Conservation (phyloP, 2,888 invertebrate species). For the Xanthostigma xanthostigma region DNA sequence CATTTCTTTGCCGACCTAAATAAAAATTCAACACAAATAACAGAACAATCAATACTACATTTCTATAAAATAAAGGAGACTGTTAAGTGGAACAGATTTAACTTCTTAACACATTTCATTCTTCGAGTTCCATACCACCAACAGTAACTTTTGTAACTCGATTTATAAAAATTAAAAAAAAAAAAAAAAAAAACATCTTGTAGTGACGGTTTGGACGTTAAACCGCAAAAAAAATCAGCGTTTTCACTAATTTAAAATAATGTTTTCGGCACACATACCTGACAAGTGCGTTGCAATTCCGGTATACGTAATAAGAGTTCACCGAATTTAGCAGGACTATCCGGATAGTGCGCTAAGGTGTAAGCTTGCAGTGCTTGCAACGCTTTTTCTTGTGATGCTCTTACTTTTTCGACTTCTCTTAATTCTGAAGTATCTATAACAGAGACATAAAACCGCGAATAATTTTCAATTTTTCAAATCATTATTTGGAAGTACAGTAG, state of each 20-base stretch:
- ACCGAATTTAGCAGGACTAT: conserved; percentile 88
- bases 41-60: conserved; percentile 1
- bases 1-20: conserved; percentile 85
- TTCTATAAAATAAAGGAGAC: neutral
- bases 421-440: conserved; percentile 75
- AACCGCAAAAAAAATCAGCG: conserved; percentile 1
- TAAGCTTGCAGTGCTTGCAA: conserved; percentile 84
- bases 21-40: conserved; percentile 21
- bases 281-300: conserved; percentile 87
- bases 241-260: conserved; percentile 1
- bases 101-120: too few species aligned
- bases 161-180: neutral
- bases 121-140: too few species aligned
- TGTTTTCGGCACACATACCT: conserved; percentile 35
- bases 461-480: neutral
- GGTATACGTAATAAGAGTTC: conserved; percentile 85
- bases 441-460: conserved; percentile 4
- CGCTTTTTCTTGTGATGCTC: conserved; percentile 88
- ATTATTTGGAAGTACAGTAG: too few species aligned
- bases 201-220: neutral
- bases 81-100: too few species aligned
- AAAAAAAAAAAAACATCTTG: conserved; percentile 3
- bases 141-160: too few species aligned
- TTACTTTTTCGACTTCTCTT: conserved; percentile 84
- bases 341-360: conserved; percentile 80